Percentiles rank a stretch among this genome's conserved stretches.
Evolutionary conservation across 2,888 invertebrate species (phyloP).

Genomic region (Micropterix aruncella): DNA sequence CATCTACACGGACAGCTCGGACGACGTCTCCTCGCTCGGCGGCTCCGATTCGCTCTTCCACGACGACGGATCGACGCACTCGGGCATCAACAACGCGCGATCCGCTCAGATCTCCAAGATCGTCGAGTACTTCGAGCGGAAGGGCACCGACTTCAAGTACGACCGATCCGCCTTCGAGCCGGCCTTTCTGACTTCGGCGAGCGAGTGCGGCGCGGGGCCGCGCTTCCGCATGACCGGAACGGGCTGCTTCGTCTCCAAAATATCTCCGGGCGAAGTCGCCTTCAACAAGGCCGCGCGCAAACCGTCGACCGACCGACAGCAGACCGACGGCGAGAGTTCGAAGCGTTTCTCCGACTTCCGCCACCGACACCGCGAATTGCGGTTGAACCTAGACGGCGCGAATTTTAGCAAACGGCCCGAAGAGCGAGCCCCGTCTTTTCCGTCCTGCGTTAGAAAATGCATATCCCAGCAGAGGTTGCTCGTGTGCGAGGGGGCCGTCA

Average conservation of each 20-base stretch:
- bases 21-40: constrained; percentile 69
- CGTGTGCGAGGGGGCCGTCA: constrained; percentile 77
- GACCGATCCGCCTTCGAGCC: constrained; percentile 21
- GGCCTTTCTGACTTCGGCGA: constrained; percentile 10
- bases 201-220: constrained; percentile 2
- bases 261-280: constrained; percentile 12
- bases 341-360: constrained; percentile 14
- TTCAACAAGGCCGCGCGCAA: constrained; percentile 11
- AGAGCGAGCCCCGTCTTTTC: constrained; percentile 7
- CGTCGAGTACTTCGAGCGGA: constrained; percentile 79
- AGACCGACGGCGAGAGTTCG: constrained; percentile 13
- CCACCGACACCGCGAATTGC: constrained; percentile 10
- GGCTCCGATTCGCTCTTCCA: constrained; percentile 60
- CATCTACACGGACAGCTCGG: constrained; percentile 77
- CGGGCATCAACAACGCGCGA: constrained; percentile 34
- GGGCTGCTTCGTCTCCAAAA: constrained; percentile 13
- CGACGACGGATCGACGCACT: constrained; percentile 48
- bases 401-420: constrained; percentile 12
- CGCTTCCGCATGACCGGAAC: constrained; percentile 15
- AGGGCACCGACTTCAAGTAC: constrained; percentile 45
- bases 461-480: constrained; percentile 51
- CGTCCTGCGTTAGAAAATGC: constrained; percentile 23
- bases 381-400: constrained; percentile 19
- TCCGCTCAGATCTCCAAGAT: constrained; percentile 66
- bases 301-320: constrained; percentile 8